Percentiles rank a stretch among this genome's conserved stretches.
Conservation (phyloP, 2,113 vertebrate species). For the Himantopus leucocephalus region DNA sequence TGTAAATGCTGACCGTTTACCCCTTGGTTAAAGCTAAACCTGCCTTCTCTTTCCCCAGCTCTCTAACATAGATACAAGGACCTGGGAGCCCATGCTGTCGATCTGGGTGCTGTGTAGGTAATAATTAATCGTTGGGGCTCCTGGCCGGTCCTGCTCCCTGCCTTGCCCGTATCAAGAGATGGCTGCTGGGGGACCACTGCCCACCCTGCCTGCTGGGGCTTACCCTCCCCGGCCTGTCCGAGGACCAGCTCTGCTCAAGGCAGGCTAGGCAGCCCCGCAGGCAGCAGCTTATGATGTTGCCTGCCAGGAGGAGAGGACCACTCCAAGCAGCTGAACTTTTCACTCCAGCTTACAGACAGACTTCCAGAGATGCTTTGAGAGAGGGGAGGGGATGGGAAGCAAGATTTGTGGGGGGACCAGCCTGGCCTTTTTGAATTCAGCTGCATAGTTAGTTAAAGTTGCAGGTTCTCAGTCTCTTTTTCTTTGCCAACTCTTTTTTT, state of each 20-base stretch:
- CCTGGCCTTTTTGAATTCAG: constrained; percentile 39
- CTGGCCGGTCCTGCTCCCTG: background rate
- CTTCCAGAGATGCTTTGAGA: constrained; percentile 4
- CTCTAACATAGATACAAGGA: background rate
- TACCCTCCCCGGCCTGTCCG: accelerated
- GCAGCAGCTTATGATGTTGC: background rate
- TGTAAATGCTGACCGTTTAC: constrained; percentile 50
- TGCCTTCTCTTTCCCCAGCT: background rate
- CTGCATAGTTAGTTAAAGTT: constrained; percentile 49
- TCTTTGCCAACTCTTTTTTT: background rate
- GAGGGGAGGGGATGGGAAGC: background rate
- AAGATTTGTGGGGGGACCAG: constrained; percentile 19
- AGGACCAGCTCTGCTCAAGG: background rate
- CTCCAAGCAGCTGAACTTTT: constrained; percentile 36
- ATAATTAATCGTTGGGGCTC: constrained; percentile 29
- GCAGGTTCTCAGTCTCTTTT: constrained; percentile 50
- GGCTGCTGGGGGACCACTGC: accelerated
- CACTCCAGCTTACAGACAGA: background rate
- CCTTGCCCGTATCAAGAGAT: background rate
- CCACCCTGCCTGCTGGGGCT: background rate
- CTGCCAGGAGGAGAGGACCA: background rate
- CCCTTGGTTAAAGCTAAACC: constrained; percentile 65
- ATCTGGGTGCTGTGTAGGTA: background rate
- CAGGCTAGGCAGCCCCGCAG: background rate
- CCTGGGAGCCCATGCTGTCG: background rate